A percentile compares a stretch with the other conserved stretches of the same genome.
These are phyloP conservation scores for Chrysolina oricalcia DNA, from an alignment of 2,888 invertebrate species.

Conservation along the genomic window DNA sequence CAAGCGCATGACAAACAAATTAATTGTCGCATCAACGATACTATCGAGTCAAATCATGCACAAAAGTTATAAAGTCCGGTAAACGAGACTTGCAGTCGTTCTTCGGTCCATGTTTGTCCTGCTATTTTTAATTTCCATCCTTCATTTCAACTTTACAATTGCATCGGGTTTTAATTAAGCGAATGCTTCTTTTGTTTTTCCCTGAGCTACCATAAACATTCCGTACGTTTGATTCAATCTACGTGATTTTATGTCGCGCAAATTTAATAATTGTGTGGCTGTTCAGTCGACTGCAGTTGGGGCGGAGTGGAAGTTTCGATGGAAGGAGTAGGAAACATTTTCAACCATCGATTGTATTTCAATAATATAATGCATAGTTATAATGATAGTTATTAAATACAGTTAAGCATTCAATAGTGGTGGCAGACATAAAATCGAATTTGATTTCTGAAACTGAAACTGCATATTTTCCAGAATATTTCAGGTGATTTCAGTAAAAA, in stretches of 20 bases:
- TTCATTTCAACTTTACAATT: conserved; percentile 60
- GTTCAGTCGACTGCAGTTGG: background rate
- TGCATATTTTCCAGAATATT: no score
- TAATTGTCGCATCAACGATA: conserved; percentile 59
- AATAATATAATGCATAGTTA: no score
- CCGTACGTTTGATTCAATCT: conserved; percentile 56
- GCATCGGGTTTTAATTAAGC: conserved; percentile 61
- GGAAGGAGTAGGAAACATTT: no score
- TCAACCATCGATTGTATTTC: background rate
- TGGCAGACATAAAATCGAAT: no score
- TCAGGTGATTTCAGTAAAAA: no score
- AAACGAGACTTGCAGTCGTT: conserved; percentile 54
- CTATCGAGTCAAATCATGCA: conserved; percentile 61
- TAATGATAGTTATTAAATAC: no score
- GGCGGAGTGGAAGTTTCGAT: background rate
- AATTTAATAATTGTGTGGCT: conserved; percentile 43
- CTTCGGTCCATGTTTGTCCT: conserved; percentile 59
- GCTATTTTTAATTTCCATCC: conserved; percentile 63
- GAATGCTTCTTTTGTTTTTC: conserved; percentile 56
- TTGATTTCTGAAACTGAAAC: no score
- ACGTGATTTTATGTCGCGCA: conserved; percentile 57
- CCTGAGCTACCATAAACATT: conserved; percentile 57
- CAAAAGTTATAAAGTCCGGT: conserved; percentile 60
- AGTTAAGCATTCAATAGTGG: no score
- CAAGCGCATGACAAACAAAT: conserved; percentile 60